These are phyloP conservation scores for Leptestheria dahalacensis DNA, from an alignment of 1,140 invertebrate genomes.

Conservation along the genomic window DNA sequence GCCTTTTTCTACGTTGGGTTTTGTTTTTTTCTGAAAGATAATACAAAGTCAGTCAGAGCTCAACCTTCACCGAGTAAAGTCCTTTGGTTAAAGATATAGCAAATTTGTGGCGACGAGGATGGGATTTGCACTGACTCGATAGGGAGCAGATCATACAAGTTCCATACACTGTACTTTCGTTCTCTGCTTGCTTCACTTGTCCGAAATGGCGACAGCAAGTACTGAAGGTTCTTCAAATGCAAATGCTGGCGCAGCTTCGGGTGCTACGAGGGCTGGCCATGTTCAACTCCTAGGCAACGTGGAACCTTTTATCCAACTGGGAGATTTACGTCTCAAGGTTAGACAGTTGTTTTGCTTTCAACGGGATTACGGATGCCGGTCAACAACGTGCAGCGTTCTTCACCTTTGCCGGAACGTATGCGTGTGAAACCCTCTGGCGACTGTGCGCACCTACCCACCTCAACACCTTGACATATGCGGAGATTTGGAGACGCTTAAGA, in stretches of 20 bases:
- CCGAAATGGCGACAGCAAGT: not conserved
- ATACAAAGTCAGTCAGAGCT: not conserved
- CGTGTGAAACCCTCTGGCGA: conserved; percentile 1
- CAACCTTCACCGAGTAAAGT: not conserved
- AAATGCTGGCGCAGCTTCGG: not conserved
- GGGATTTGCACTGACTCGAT: too few species aligned
- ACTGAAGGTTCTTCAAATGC: too few species aligned
- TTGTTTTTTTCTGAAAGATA: not conserved
- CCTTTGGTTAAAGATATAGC: too few species aligned
- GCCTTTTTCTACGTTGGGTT: not conserved
- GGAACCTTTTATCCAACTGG: not conserved
- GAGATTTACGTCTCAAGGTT: not conserved
- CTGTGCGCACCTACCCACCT: not conserved
- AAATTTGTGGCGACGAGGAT: too few species aligned
- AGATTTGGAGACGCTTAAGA: not conserved
- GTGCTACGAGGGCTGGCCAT: not conserved
- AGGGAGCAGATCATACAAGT: too few species aligned
- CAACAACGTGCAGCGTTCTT: not conserved
- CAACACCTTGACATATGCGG: not conserved
- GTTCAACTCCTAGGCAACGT: not conserved
- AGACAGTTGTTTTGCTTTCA: not conserved
- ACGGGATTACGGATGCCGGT: not conserved
- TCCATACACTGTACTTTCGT: not conserved
- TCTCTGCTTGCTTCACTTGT: not conserved
- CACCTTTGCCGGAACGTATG: conserved; percentile 2